Evolutionary conservation across 2,888 invertebrate species (phyloP).

Genomic region (Polymixis flavicincta): DNA sequence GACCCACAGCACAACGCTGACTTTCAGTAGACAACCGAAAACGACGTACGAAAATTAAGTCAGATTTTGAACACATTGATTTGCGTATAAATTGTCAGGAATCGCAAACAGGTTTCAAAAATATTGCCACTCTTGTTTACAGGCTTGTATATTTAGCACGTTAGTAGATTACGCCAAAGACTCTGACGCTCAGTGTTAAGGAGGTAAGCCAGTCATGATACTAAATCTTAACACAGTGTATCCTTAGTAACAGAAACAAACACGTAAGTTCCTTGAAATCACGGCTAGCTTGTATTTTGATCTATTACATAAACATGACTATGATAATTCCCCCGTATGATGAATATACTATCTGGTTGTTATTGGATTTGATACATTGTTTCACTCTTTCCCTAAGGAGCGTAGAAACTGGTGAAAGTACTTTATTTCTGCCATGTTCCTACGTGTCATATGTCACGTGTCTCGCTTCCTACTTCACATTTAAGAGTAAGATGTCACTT

Average conservation of each 20-base stretch:
- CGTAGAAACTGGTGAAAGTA: not conserved
- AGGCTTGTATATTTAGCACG: slow-evolving; percentile 12
- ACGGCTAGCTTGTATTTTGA: slow-evolving; percentile 3
- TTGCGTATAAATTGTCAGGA: not conserved
- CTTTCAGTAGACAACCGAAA: too few species aligned
- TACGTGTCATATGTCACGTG: slow-evolving; percentile 22
- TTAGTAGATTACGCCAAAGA: slow-evolving; percentile 3
- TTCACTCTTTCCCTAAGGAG: not conserved
- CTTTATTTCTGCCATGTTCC: slow-evolving; percentile 3
- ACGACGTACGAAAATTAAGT: too few species aligned
- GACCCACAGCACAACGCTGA: too few species aligned
- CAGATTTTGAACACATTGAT: too few species aligned
- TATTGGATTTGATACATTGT: slow-evolving; percentile 31
- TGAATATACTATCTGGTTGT: slow-evolving; percentile 11
- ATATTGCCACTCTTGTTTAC: slow-evolving; percentile 3
- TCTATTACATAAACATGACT: slow-evolving; percentile 42
- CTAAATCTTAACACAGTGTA: slow-evolving; percentile 18
- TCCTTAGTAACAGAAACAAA: slow-evolving; percentile 25
- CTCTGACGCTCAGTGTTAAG: slow-evolving; percentile 1
- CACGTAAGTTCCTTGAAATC: not conserved
- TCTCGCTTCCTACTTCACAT: slow-evolving; percentile 12
- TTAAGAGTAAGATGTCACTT: slow-evolving; percentile 36
- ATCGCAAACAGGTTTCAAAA: not conserved
- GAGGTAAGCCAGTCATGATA: slow-evolving; percentile 1
- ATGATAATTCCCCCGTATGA: slow-evolving; percentile 24